Base-by-base conservation (phyloP, 2,888 invertebrate genomes). In the Drosophila falleni region DNA sequence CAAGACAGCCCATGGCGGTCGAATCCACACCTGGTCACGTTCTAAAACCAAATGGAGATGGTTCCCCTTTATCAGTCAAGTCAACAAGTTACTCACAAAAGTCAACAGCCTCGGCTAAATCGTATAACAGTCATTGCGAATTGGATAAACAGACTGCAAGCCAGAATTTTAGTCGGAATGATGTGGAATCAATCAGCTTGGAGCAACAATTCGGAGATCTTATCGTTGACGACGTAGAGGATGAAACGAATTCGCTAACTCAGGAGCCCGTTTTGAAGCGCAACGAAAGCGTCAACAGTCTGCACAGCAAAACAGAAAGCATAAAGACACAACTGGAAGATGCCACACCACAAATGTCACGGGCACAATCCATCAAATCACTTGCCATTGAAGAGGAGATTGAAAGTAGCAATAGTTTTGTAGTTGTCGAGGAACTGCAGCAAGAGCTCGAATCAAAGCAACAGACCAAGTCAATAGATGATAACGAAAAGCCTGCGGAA, bases 351-450 rank as follows among this genome's bases (percentile, higher is more conserved):
- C 78, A 89, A 42, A 50, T 89, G 5, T 92, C 92, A 6, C 82
- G 91, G 5, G 78, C 86, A 0, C 86, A 90, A 87, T 94, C 93
- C 10, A 80, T 93, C 90, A 94, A 92, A 92, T 94, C 90, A 81
- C 92, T 90, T 92, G 93, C 88, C 86, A 93, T 89, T 84, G 93
- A 86, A 87, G 93, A 92, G 78, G 89, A 89, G 66, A 84, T 91
- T 10, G 91, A 93, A 58, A 90, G 91, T 47, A 82, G 72, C 51
- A 87, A 85, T 41, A 90, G 87, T 56, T 89, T 90, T 50, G 74
- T 89, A 35, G 81, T 83, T 4, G 81, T 80, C 53, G 85, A 82
- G 58, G 81, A 81, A 33, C 49, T 66, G 53, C 77, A 80, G 11
- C 63, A 81, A 9, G 75, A 79, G 31, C 60, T 69, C 5, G 68